Evolutionary conservation across 1,140 invertebrate genomes (phyloP).

Genomic region (Bicyclus anynana): DNA sequence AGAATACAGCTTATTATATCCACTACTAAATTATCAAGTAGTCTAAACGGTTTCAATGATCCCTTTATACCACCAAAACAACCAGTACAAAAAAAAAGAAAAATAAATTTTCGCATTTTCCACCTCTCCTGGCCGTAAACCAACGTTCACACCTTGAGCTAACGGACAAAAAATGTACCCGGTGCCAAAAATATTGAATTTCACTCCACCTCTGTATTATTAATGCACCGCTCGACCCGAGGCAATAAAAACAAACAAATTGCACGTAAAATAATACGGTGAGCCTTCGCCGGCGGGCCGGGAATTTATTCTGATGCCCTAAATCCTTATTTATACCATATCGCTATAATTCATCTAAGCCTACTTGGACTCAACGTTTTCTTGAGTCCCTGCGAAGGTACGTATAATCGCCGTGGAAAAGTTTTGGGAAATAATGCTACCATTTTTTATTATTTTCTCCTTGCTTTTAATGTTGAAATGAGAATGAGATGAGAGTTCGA

Average conservation of each 20-base stretch:
- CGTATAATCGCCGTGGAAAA: conserved; percentile 2
- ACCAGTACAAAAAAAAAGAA: no score
- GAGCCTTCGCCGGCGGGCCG: conserved; percentile 37
- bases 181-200: conserved; percentile 20
- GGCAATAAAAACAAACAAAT: conserved; percentile 66
- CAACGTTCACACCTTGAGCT: background rate
- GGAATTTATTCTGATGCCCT: conserved; percentile 62
- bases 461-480: background rate
- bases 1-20: background rate
- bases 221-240: conserved; percentile 29
- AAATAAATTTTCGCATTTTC: background rate
- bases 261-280: conserved; percentile 64
- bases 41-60: no score
- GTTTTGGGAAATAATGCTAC: background rate
- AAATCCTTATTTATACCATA: conserved; percentile 72
- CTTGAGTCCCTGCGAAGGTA: conserved; percentile 7
- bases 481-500: no score
- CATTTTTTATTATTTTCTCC: background rate
- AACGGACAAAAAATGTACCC: background rate
- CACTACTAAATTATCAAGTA: no score
- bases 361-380: conserved; percentile 38
- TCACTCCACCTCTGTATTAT: conserved; percentile 19
- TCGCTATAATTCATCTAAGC: conserved; percentile 55
- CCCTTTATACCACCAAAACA: no score
- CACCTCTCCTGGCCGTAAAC: background rate